Percentiles rank a stretch among this genome's conserved stretches.
Evolutionary conservation across 2,888 invertebrate genomes (phyloP).

Genomic region (Deroplatys truncata): DNA sequence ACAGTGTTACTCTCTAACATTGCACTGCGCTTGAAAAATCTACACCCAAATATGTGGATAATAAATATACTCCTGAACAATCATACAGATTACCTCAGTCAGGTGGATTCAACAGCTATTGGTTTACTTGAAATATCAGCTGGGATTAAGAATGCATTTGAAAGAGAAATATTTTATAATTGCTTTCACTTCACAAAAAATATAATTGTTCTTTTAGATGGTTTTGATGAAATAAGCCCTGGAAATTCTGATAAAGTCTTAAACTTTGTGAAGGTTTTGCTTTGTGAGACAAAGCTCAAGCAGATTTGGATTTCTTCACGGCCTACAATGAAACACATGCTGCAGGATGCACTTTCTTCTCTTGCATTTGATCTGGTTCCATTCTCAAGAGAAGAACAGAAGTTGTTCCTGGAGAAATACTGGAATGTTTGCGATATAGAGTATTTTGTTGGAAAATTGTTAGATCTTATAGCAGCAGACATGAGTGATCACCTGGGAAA

Average conservation of each 20-base stretch:
- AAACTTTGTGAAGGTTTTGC: neutral
- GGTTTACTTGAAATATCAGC: neutral
- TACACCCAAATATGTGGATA: neutral
- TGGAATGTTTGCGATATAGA: neutral
- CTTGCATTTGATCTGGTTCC: neutral
- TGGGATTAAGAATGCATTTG: neutral
- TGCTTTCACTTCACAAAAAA: neutral
- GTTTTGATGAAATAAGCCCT: neutral
- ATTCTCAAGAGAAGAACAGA: neutral
- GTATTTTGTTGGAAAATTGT: neutral
- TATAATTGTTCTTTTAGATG: neutral
- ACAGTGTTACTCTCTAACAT: neutral
- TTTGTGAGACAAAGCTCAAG: neutral
- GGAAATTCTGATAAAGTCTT: neutral
- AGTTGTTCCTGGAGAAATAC: neutral
- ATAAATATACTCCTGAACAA: neutral
- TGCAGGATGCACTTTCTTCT: neutral
- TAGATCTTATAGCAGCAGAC: neutral
- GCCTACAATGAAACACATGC: neutral
- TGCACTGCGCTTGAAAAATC: neutral
- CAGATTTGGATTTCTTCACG: neutral
- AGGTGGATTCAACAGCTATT: neutral
- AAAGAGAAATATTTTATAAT: neutral
- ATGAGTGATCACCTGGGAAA: neutral
- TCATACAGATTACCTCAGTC: neutral